Evolutionary conservation across 1,140 invertebrate species (phyloP), one percentile per base, ranked within the genome.

Genomic region (Drosophila pectinifera): DNA sequence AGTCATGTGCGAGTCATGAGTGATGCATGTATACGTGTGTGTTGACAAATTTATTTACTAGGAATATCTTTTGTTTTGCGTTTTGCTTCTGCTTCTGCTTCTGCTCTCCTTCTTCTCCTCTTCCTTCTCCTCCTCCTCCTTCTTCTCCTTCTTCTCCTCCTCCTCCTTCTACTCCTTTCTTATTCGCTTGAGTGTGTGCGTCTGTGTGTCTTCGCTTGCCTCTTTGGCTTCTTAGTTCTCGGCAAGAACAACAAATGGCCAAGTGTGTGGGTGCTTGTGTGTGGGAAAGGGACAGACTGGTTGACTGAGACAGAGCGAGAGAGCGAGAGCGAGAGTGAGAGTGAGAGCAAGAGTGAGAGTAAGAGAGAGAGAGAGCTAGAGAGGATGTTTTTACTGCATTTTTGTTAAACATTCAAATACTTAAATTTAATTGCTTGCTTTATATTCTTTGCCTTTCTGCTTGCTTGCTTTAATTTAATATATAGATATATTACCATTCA

Each of bases 401-500:
- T 51, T 58, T 89, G 65, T 88, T 89, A 80, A 88, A 88, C 79
- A 88, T 88, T 79, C 78, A 77, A 80, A 89, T 88, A 83, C 83
- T 83, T 88, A 89, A 90, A 89, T 80, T 78, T 90, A 89, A 68
- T 90, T 90, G 78, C 85, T 90, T 90, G 69, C 75, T 76, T 85
- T 89, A 81, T 85, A 85, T 86, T 83, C 53, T 83, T 51, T 80
- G 84, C 80, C 79, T 65, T 88, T 73, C 72, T 70, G 67, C 67
- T 70, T 70, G 67, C 67, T 70, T 70, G 65, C 59, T 79, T 82
- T 83, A 75, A 79, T 89, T 83, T 88, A 86, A 83, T 85, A 88
- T 88, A 89, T 89, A 89, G 85, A 88, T 88, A 78, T 78, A 88
- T 88, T 85, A 88, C 83, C 85, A 82, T 85, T 88, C 79, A 85